Base-by-base conservation (phyloP, 2,113 vertebrate genomes). In the Xiphorhynchus elegans region DNA sequence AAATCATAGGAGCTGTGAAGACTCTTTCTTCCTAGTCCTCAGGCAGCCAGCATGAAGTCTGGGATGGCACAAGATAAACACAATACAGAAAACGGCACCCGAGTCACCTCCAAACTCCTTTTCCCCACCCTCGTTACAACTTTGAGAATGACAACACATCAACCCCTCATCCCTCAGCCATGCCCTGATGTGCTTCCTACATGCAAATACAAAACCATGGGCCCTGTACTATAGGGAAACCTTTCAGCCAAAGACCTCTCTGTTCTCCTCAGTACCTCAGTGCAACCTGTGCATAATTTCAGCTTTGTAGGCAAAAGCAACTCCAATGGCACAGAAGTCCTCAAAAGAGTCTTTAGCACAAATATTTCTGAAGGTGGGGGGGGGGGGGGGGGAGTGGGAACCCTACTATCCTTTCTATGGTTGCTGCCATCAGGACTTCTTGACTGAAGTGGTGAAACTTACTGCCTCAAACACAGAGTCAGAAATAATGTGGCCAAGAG, bases 81-180 rank as follows among this genome's bases (percentile, higher is more conserved):
- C 37, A 31, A 17, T 3, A 46, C 6, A 86, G 80, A 76, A 92
- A 89, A 80, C 26, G 46, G 47, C 28, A 93, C 33, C 17, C 1
- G 0, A 68, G 47, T 42, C 55, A 78, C 23, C 42, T 81, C 84
- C 14, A 5, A 78, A 63, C 9, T 75, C 35, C 28, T 67, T 86
- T 81, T 4, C 20, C 35, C 2, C 2, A 0, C 86, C 16, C 14
- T 42, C 0, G 1, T 77, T 68, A 55, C 47, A 59, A 13, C 46
- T 33, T 81, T 89, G 39, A 81, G 50, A 84, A 66, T 46, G 77
- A 58, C 16, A 63, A 31, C n/a, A 74, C 44, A 84, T 70, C 39
- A 70, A 31, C 17, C 20, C 49, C 52, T 20, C 16, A 50, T 26
- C 12, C 11, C 46, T 21, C 60, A 83, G 53, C 35, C 60, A 19